phyloP scores from a whole-genome alignment of 2,797 vertebrate species.

The Morelia viridis region DNA sequence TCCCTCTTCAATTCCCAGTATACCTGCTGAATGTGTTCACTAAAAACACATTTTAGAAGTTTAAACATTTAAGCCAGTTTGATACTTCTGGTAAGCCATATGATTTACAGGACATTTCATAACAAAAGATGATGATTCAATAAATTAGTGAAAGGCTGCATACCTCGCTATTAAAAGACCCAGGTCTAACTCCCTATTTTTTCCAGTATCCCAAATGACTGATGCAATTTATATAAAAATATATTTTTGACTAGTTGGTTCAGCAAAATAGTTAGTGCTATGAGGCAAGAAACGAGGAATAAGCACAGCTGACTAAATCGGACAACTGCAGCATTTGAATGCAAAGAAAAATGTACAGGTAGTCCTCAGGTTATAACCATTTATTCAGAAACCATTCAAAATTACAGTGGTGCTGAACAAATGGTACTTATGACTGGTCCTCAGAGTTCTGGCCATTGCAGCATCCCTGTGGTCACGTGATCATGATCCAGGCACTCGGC shows the following conservation, averaged over 20 bases:
- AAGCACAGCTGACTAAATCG: neutral
- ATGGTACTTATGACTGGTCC: neutral
- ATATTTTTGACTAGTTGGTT: neutral
- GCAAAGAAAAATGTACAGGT: neutral
- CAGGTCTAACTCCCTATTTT: neutral
- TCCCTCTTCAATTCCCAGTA: slow-evolving; percentile 81
- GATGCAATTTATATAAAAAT: neutral
- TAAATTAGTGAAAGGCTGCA: neutral
- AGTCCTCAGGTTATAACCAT: neutral
- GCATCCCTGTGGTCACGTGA: neutral
- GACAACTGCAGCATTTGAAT: neutral
- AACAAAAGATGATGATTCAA: neutral
- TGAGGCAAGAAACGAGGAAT: neutral
- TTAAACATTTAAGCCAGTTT: slow-evolving; percentile 14
- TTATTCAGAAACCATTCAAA: neutral
- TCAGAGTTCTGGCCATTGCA: neutral
- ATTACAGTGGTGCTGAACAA: neutral
- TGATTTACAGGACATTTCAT: neutral
- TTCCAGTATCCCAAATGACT: neutral
- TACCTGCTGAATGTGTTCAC: slow-evolving; percentile 68
- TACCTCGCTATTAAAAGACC: neutral
- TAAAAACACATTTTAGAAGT: slow-evolving; percentile 53
- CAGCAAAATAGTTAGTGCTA: neutral
- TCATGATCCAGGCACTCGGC: neutral
- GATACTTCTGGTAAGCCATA: neutral